phyloP scores from a whole-genome alignment of 2,888 invertebrate genomes.

The Lycocerus yunnanus region DNA sequence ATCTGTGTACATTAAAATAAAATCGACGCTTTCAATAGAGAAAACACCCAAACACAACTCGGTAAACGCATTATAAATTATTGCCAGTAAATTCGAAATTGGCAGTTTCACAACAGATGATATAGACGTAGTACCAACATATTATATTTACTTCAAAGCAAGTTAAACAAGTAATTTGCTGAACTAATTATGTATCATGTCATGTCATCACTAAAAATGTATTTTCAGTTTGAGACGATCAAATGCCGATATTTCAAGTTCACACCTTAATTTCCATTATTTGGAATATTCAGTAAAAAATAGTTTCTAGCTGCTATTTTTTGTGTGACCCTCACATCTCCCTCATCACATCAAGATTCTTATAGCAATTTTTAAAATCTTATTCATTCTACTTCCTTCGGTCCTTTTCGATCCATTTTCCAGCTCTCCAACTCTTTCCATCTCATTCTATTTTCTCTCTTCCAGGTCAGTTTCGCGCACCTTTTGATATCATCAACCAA shows the following conservation, averaged over 20 bases:
- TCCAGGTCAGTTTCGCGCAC: too few species aligned
- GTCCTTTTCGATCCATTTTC: too few species aligned
- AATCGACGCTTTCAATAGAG: neutral
- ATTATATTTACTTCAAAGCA: neutral
- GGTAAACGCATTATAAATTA: neutral
- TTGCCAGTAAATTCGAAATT: neutral
- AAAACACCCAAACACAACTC: neutral
- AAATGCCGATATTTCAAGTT: neutral
- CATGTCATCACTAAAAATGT: neutral
- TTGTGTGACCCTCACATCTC: too few species aligned
- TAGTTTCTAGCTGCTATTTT: too few species aligned
- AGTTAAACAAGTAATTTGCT: neutral
- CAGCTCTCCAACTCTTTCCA: too few species aligned
- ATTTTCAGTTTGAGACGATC: neutral
- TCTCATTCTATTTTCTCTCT: too few species aligned
- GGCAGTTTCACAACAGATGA: neutral
- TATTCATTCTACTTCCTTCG: too few species aligned
- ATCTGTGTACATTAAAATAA: neutral
- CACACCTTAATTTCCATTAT: neutral
- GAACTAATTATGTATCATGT: neutral
- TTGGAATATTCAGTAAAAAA: neutral
- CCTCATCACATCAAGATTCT: too few species aligned
- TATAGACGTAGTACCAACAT: too few species aligned
- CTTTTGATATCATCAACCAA: too few species aligned
- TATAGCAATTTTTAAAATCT: too few species aligned